Evolutionary conservation across 2,888 invertebrate species (phyloP).

Genomic region (Lobophora halterata): DNA sequence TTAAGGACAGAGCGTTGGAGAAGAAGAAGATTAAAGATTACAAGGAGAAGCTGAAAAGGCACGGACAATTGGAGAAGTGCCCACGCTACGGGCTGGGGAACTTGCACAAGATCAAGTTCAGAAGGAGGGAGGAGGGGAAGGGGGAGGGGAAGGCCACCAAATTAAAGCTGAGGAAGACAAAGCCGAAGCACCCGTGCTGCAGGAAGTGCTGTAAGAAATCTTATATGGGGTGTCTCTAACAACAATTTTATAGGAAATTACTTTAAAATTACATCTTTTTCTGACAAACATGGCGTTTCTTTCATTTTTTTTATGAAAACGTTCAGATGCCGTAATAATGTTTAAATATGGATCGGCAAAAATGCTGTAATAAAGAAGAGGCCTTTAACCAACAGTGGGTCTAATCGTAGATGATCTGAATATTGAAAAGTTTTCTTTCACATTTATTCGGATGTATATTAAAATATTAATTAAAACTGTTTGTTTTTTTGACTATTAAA

Average conservation of each 20-base stretch:
- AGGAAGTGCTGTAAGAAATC: conserved; percentile 61
- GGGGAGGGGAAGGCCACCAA: neutral
- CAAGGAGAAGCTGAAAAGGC: conserved; percentile 15
- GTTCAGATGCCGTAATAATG: too few relatives aligned
- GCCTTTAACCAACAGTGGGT: too few relatives aligned
- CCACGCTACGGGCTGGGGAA: conserved; percentile 24
- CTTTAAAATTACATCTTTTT: too few relatives aligned
- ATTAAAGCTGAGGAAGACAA: neutral
- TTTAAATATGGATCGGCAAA: too few relatives aligned
- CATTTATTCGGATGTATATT: neutral
- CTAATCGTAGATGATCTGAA: too few relatives aligned
- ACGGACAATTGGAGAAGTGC: conserved; percentile 29
- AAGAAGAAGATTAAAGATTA: conserved; percentile 34
- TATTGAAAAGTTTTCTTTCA: neutral
- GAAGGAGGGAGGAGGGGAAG: neutral
- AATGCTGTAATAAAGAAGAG: too few relatives aligned
- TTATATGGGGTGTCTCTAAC: conserved; percentile 52
- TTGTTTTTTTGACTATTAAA: too few relatives aligned
- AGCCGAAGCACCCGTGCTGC: conserved; percentile 47
- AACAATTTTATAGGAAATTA: neutral
- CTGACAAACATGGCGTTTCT: too few relatives aligned
- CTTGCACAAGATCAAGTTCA: conserved; percentile 11
- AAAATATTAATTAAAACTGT: too few relatives aligned
- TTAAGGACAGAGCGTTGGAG: conserved; percentile 35
- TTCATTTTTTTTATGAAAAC: too few relatives aligned